Base-by-base conservation (phyloP, 1,140 invertebrate genomes). In the Leptestheria dahalacensis region DNA sequence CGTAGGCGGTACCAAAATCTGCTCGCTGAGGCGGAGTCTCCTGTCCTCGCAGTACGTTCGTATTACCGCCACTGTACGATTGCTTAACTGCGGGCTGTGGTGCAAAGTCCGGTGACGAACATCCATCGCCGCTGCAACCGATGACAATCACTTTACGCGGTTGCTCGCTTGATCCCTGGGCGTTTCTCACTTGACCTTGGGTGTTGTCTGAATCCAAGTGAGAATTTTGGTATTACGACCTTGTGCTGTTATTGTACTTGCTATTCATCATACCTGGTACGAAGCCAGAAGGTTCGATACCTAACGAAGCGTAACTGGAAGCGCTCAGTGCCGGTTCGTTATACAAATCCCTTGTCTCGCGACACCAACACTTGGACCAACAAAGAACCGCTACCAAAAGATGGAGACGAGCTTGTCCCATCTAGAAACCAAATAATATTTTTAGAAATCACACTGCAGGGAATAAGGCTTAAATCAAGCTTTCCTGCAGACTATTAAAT, bases 41-140 rank as follows among this genome's bases (percentile, higher is more conserved):
- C 26, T 21, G 10, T 10, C 49, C 11, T 15, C 11, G 50, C 29
- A 52, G 33, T 41, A 15, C 33, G 33, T 41, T 41, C 33, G 15
- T 6, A 15, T 41, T 41, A 41, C 33, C 33, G 33, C 33, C 15
- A 6, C 33, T 15, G 15, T 41, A 41, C 33, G 33, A 41, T 15
- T 41, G 33, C 33, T 41, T 41, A 15, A 41, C 6, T 9, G 33
- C 15, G 33, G 15, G 6, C 33, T 41, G 6, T 10, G 20, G 18
- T 20, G 41, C 53, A 29, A 10, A 26, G 0, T 18, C 3, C 21
- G 41, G 12, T 0, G 53, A 25, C 46, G 23, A 24, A 12, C 53
- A 61, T 18, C 33, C 60, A 3, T 28, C 54, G 2, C 60, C 60
- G 21, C 21, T 61, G 55, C 55, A 57, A 23, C 60, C 55, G 33